These are phyloP conservation scores for Lagenorhynchus albirostris DNA, from an alignment of 2,113 vertebrate genomes.

Conservation along the genomic window DNA sequence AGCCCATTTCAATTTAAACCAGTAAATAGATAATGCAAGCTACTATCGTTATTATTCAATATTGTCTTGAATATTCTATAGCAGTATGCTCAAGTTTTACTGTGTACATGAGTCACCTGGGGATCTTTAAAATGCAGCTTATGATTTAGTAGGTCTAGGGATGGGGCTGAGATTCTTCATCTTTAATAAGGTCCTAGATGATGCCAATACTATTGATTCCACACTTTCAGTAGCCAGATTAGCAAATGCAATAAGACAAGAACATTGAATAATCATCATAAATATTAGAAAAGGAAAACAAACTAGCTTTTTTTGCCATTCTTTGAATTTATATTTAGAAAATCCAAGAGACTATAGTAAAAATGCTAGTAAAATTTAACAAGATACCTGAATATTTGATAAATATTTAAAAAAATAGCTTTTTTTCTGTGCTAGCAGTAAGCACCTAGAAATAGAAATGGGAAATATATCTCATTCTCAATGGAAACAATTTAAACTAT, in stretches of 20 bases:
- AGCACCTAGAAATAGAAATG: neutral
- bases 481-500: neutral
- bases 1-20: constrained; percentile 5
- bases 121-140: neutral
- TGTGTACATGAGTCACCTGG: neutral
- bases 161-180: neutral
- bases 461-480: neutral
- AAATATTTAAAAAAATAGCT: neutral
- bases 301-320: neutral
- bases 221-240: neutral
- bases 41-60: neutral
- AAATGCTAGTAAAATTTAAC: neutral
- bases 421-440: neutral
- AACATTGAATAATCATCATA: neutral
- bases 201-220: neutral
- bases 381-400: neutral
- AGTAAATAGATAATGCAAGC: neutral
- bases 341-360: neutral
- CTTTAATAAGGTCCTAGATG: neutral
- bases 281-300: neutral
- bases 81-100: neutral
- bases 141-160: neutral
- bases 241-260: neutral
- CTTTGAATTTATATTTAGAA: constrained; percentile 8
- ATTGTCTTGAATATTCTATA: neutral